Evolutionary conservation across 30 jellyfish, hydroid and myxozoan genomes (phyloP), one percentile per base, ranked within the genome.

Genomic region (Sanderia malayensis): DNA sequence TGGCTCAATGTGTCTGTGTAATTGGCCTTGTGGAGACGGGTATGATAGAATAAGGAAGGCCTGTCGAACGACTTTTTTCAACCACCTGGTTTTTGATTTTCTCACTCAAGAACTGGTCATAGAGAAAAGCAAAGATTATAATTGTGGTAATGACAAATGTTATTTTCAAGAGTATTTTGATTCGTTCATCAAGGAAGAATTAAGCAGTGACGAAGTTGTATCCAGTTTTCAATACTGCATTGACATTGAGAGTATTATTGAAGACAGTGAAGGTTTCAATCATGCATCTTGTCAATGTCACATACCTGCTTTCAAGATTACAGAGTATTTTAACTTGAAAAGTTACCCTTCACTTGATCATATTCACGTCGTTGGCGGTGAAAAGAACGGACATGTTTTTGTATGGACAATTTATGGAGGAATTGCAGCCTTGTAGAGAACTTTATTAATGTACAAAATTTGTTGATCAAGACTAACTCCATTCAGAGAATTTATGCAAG

Each of bases 241-340:
- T 2, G 93, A 80, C 23, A 70, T 80, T 26, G 10, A 59, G 10
- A 73, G 80, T 9, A 47, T 80, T 11, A 76, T 64, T 26, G 46
- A 80, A 11, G 73, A 47, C 1, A 73, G 66, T n/a, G 11, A 26
- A 26, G 74, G 76, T 9, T 82, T 82, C 55, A 72, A 82, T 26
- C 94, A 82, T 62, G 94, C 95, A 8, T 59, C 78, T 49, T 83
- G 95, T 72, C 31, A 73, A 61, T 83, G 95, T 44, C 10, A n/a
- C 2, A 72, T 63, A 8, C 88, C 87, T 17, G 58, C 31, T 17
- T 83, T 61, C 47, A 45, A 67, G 18, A 3, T 83, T 20, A 34
- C 31, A 20, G 89, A 83, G 26, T 83, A 75, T 34, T 68, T 28
- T 20, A 83, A 73, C 32, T 8, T 83, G 41, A 78, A 57, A 18